Evolutionary conservation across 2,113 vertebrate species (phyloP), one percentile per base, ranked within the genome.

Genomic region (Paradoxurus hermaphroditus): DNA sequence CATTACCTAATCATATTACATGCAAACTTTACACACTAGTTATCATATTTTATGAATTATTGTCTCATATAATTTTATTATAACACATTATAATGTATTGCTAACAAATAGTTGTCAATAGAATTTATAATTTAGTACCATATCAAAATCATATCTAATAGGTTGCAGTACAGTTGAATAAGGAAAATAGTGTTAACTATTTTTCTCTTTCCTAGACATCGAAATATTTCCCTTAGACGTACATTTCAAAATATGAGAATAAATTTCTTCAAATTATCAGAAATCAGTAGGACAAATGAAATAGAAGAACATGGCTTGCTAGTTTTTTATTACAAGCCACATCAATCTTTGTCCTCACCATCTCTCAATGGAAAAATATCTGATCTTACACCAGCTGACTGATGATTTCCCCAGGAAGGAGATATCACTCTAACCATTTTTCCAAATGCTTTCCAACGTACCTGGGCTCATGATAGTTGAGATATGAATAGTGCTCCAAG

Each of bases 391-490:
- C 63, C 63, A 56, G 59, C 44, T 31, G 39, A 78, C 81, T 86
- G 77, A 72, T 65, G 23, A 67, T n/a, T 51, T 65, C 49, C 51
- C 15, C 1, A 21, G 65, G 46, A 97, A 86, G 68, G 4, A 96
- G 72, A 21, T 6, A 39, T 29, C 6, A 4, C 13, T 27, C 27
- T 49, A 36, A 23, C 34, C 41, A 6, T 13, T 62, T 96, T 49
- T 63, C 19, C 0, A 39, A 44, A 79, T 39, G 62, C 13, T 70
- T 67, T 85, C 59, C 41, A 49, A 65, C 41, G 15, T 99, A 99
- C 99, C 99, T 99, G 98, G 99, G 99, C 96, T 99, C 99, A 0
- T 99, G 99, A 98, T 99, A 99, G 97, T 99, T 99, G 98, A 99
- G 99, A 85, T 99, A 99, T 31, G 99, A 99, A 53, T 99, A 99